Percentiles rank a stretch among this genome's conserved stretches.
Conservation (phyloP, 2,113 vertebrate genomes). For the Paracanthobrama guichenoti region DNA sequence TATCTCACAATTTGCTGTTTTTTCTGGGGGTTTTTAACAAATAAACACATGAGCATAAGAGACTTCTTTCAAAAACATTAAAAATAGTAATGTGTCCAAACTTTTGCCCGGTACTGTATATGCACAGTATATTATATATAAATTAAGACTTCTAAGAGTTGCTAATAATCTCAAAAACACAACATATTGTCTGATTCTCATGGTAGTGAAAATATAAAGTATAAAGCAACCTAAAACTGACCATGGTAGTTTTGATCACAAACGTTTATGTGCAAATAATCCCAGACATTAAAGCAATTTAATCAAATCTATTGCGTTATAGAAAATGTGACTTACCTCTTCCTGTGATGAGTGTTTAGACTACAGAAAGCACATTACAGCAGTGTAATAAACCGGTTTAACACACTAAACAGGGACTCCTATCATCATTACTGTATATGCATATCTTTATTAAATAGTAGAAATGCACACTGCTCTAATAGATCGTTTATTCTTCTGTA, state of each 20-base stretch:
- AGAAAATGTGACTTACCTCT: constrained; percentile 47
- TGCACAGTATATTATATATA: no score
- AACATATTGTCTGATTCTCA: no score
- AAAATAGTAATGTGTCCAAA: no score
- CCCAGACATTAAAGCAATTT: neutral
- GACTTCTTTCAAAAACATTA: no score
- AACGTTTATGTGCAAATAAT: neutral
- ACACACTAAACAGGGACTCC: neutral
- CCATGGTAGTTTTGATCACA: neutral
- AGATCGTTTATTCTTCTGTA: neutral
- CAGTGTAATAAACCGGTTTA: constrained; percentile 30
- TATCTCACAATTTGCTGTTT: no score
- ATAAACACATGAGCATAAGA: no score
- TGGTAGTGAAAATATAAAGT: no score
- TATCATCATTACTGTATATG: neutral
- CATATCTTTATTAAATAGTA: neutral
- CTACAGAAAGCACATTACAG: neutral
- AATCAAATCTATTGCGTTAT: neutral
- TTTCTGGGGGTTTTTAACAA: no score
- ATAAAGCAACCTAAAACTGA: no score
- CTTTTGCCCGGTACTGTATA: no score
- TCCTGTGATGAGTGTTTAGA: neutral
- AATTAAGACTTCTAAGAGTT: no score
- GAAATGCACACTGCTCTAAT: neutral
- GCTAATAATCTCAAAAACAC: no score